Evolutionary conservation across 2,888 invertebrate species (phyloP), one percentile per base, ranked within the genome.

Genomic region (Eulithis testata): DNA sequence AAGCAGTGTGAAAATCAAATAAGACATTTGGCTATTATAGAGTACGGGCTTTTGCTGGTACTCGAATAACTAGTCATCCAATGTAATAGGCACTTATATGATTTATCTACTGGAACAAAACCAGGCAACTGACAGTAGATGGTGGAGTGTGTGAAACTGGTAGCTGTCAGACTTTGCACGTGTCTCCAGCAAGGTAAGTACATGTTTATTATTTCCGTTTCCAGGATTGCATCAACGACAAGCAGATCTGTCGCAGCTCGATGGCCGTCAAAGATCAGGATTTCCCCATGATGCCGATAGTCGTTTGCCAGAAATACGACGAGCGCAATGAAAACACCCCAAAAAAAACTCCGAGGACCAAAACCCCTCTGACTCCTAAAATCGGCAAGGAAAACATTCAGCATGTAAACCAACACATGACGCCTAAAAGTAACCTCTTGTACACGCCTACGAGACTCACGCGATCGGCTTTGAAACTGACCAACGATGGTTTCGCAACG

Each of bases 171-270:
- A 40, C 40, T 8, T 2, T 1, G 40, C 40, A 40, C 40, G 9
- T 40, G 9, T 40, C 40, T 40, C 8, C 40, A 40, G 40, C 40
- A 40, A 40, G 40, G 40, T 40, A 8, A 40, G 40, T 14, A 12
- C 8, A 47, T 40, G 52, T 11, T 6, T 49, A 57, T 31, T 59
- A 36, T 67, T 67, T 61, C 63, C 58, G 76, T 58, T 90, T 89
- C 12, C 89, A 94, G 90, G 93, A 94, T 45, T 85, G 89, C 66
- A 88, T 95, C 53, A 88, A 92, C 60, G 88, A 93, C 44, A 89
- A 91, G 44, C 86, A 90, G 57, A 92, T 94, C 69, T 81, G 94
- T 36, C 92, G 94, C 66, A 95, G 95, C 69, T 94, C 95, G 0
- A 83, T 94, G 82, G 86, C 79, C 49, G 77, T 68, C 7, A 90